Evolutionary conservation across 2,113 vertebrate species (phyloP), one percentile per base, ranked within the genome.

Genomic region (Pampusana beccarii): DNA sequence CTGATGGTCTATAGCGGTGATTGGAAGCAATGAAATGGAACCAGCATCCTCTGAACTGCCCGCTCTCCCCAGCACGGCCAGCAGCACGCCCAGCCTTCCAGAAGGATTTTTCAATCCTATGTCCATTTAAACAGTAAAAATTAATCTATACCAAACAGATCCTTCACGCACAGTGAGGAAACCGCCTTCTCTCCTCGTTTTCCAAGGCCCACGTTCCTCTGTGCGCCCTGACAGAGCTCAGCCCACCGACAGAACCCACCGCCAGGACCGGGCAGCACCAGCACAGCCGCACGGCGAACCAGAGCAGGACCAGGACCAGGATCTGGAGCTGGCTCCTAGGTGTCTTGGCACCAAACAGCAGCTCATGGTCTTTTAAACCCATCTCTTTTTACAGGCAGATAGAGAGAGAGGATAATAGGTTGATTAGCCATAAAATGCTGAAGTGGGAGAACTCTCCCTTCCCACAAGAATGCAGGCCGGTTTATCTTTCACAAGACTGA

Each of bases 21-120:
- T 17, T 93, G 88, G 94, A 94, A 66, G 25, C 92, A 86, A 33
- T 80, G 94, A 26, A 72, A 66, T 16, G 92, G 94, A 94, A 86
- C 85, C 26, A 50, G 92, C 25, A 26, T 58, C 54, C 42, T 79
- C 74, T 25, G 62, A 36, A 16, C 51, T 34, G 36, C 20, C 79
- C 2, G 13, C 36, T 29, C 73, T 66, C 57, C 82, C 73, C 79
- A 28, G 2, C 8, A 1, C 48, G 29, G 67, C 69, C 64, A 19
- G 60, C 33, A 4, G 66, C 75, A 64, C 5, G 4, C 33, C 36
- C 1, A 0, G 6, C 38, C 73, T 80, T 69, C 57, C 81, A 3
- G 65, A 33, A 75, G 81, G 66, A 38, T 33, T 58, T 34, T 38
- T 70, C 87, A 82, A 3, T 54, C 67, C 84, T 2, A 17, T 19